Conservation (phyloP, 2,113 vertebrate genomes). For the Cyprinodon brontotheroides region DNA sequence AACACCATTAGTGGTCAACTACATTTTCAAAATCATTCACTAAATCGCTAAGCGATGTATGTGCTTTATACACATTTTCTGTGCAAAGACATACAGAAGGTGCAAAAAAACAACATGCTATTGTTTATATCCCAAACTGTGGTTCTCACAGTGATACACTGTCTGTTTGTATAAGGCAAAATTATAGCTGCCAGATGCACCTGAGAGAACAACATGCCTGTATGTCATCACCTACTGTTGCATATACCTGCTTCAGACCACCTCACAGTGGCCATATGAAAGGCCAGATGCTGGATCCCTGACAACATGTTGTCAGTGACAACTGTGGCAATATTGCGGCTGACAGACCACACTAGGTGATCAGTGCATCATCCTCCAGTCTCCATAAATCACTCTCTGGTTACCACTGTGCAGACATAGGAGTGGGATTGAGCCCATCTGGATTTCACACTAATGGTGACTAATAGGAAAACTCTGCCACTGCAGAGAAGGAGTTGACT, state of each 20-base stretch:
- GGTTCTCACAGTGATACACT: neutral
- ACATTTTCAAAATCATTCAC: neutral
- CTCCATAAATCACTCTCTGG: constrained; percentile 61
- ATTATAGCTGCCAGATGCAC: constrained; percentile 20
- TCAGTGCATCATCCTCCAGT: constrained; percentile 56
- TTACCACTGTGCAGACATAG: constrained; percentile 16
- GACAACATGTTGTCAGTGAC: constrained; percentile 44
- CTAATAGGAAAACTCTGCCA: constrained; percentile 47
- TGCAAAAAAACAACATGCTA: neutral
- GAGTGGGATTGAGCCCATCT: constrained; percentile 51
- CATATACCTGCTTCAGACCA: constrained; percentile 14
- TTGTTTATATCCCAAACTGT: neutral
- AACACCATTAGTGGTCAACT: too few species aligned
- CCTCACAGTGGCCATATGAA: constrained; percentile 21
- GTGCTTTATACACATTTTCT: neutral
- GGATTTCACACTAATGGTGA: constrained; percentile 54
- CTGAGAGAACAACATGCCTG: neutral
- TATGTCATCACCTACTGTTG: neutral
- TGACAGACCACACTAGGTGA: constrained; percentile 68
- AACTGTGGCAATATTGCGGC: constrained; percentile 63
- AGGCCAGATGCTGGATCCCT: constrained; percentile 42
- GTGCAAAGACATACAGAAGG: neutral
- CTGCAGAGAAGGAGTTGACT: constrained; percentile 20
- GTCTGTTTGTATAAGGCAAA: neutral
- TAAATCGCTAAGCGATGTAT: neutral